These are phyloP conservation scores for Donacobius atricapilla DNA, from an alignment of 2,113 vertebrate genomes.

Conservation along the genomic window DNA sequence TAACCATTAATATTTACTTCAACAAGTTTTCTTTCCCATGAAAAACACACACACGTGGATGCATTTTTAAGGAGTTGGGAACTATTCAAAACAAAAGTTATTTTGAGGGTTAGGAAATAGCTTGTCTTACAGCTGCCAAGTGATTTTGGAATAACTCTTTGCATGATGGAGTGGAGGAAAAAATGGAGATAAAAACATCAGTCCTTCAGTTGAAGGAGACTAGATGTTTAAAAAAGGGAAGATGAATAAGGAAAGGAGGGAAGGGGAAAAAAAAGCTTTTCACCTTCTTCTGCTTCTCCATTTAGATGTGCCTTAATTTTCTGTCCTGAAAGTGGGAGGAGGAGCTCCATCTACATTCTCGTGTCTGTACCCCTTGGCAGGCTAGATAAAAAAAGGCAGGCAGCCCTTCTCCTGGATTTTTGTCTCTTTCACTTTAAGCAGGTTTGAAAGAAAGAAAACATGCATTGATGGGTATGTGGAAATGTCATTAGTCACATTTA, in stretches of 20 bases:
- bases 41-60: constrained; percentile 46
- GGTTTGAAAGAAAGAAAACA: not conserved
- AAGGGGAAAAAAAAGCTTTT: not conserved
- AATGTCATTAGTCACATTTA: not conserved
- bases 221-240: not conserved
- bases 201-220: constrained; percentile 48
- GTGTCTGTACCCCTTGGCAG: not conserved
- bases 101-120: constrained; percentile 79
- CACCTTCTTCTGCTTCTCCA: constrained; percentile 8
- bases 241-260: not conserved
- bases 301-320: constrained; percentile 27
- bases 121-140: constrained; percentile 74
- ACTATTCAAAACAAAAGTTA: constrained; percentile 77
- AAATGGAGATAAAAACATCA: constrained; percentile 61
- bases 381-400: not conserved
- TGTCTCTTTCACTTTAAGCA: not conserved
- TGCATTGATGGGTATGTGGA: not conserved
- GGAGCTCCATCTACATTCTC: not conserved
- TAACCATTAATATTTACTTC: not conserved
- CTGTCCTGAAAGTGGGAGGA: not conserved
- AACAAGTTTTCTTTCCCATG: constrained; percentile 55
- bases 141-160: constrained; percentile 73
- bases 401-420: not conserved
- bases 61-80: constrained; percentile 74
- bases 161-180: constrained; percentile 53